Conservation (phyloP, 2,797 vertebrate species). For the Erpetoichthys calabaricus region DNA sequence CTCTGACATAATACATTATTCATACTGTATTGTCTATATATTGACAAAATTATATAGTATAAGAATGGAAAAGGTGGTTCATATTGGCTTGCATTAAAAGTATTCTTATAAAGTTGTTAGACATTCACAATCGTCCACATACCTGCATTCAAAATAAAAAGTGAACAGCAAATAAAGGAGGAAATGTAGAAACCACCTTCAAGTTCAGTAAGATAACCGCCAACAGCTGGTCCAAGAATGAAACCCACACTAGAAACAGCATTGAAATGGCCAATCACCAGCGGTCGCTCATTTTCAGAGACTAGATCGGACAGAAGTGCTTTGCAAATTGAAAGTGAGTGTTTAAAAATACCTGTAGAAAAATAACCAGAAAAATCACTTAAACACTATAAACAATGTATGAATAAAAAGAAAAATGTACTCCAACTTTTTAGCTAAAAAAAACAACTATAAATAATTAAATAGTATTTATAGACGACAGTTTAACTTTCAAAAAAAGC, state of each 20-base stretch:
- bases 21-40: too few species aligned
- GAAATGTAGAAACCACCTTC: conserved; percentile 80
- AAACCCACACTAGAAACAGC: conserved; percentile 82
- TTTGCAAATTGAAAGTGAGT: conserved; percentile 87
- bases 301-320: conserved; percentile 87
- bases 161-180: conserved; percentile 64
- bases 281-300: conserved; percentile 68
- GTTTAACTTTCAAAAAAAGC: too few species aligned
- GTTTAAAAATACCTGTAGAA: conserved; percentile 85
- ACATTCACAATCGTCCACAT: conserved; percentile 13
- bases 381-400: not conserved
- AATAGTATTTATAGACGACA: too few species aligned
- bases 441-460: not conserved
- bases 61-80: too few species aligned
- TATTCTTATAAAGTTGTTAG: too few species aligned
- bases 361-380: not conserved
- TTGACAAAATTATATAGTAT: too few species aligned
- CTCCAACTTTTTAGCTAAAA: not conserved
- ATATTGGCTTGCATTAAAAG: too few species aligned
- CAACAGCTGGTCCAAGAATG: conserved; percentile 83
- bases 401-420: not conserved
- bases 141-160: conserved; percentile 86
- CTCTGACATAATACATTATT: too few species aligned
- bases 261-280: conserved; percentile 82
- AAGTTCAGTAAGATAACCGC: conserved; percentile 77